Evolutionary conservation across 2,797 vertebrate genomes (phyloP).

Genomic region (Coccyzus lansbergi): DNA sequence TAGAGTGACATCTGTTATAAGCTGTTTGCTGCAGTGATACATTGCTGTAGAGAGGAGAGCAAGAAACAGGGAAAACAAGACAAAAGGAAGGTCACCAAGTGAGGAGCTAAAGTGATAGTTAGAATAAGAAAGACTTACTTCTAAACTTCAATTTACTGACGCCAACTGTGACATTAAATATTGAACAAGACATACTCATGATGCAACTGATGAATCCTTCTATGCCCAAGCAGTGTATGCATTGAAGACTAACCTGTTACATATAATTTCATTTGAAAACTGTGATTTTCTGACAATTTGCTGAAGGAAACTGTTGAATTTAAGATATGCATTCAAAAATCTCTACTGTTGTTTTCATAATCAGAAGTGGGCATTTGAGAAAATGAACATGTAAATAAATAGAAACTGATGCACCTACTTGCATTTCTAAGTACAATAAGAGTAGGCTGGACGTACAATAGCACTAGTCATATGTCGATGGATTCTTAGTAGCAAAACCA

Average conservation of each 20-base stretch:
- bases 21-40: neutral
- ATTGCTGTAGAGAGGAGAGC: neutral
- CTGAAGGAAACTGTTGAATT: neutral
- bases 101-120: neutral
- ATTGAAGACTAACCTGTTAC: neutral
- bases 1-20: constrained; percentile 22
- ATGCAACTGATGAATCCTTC: neutral
- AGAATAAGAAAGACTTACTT: neutral
- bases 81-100: neutral
- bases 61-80: constrained; percentile 12
- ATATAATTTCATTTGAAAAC: neutral
- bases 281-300: neutral
- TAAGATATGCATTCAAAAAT: neutral
- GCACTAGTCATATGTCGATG: neutral
- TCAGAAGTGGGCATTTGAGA: neutral
- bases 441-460: neutral
- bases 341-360: neutral
- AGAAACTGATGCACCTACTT: neutral
- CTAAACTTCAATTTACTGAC: neutral
- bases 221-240: neutral
- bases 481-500: neutral
- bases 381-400: neutral
- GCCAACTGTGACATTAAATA: neutral
- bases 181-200: neutral
- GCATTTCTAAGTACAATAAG: neutral